These are phyloP conservation scores for Matsumurasca onukii DNA, from an alignment of 1,140 invertebrate species.

Conservation along the genomic window DNA sequence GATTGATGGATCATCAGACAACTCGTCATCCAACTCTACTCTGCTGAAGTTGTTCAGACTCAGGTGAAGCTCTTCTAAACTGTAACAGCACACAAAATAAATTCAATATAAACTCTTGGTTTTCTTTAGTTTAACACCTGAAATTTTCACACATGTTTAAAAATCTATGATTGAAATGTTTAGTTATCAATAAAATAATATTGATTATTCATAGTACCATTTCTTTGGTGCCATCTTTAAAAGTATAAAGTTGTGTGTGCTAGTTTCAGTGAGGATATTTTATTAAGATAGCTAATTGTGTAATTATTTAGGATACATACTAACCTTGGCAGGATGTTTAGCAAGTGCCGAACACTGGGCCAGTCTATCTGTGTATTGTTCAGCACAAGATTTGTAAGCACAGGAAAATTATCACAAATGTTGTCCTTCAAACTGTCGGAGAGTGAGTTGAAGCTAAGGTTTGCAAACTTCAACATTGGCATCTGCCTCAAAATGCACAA, in stretches of 20 bases:
- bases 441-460: constrained; percentile 86
- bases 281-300: too few species aligned
- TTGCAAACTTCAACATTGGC: constrained; percentile 85
- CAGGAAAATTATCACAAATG: constrained; percentile 35
- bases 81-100: constrained; percentile 42
- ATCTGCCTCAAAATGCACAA: constrained; percentile 82
- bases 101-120: too few species aligned
- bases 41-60: constrained; percentile 82
- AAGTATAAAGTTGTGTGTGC: too few species aligned
- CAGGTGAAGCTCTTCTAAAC: constrained; percentile 85
- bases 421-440: constrained; percentile 50
- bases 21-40: constrained; percentile 58
- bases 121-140: too few species aligned
- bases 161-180: too few species aligned
- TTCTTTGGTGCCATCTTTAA: too few species aligned
- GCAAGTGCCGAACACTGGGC: constrained; percentile 73
- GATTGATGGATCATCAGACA: constrained; percentile 33
- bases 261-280: too few species aligned
- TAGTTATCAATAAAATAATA: too few species aligned
- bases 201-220: too few species aligned
- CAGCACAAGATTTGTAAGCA: constrained; percentile 57
- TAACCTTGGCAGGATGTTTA: constrained; percentile 67
- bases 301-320: too few species aligned
- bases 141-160: too few species aligned
- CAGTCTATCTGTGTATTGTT: constrained; percentile 85